These are phyloP conservation scores for Pogonomyrmex barbatus DNA, from an alignment of 1,140 invertebrate genomes.

Conservation along the genomic window DNA sequence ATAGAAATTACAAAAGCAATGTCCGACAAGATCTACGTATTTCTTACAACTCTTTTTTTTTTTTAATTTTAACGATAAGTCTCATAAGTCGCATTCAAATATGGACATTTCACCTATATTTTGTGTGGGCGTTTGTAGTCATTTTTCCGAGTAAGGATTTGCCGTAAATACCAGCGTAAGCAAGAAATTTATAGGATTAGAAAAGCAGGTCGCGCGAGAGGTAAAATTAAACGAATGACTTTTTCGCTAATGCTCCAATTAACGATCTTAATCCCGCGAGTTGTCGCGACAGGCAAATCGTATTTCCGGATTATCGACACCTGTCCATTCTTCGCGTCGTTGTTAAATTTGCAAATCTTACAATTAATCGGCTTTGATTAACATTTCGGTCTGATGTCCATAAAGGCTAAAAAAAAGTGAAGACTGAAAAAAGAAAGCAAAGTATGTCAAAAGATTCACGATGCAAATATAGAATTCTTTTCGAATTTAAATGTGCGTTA, in stretches of 20 bases:
- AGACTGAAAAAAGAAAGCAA: not conserved
- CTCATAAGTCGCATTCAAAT: slow-evolving; percentile 7
- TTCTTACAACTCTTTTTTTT: not conserved
- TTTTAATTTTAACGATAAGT: slow-evolving; percentile 11
- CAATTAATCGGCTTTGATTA: slow-evolving; percentile 14
- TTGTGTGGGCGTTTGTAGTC: not conserved
- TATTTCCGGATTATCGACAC: slow-evolving; percentile 48
- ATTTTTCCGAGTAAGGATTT: slow-evolving; percentile 26
- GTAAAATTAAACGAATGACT: slow-evolving; percentile 49
- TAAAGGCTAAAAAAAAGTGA: not conserved
- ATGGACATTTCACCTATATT: not conserved
- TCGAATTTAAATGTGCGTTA: not conserved
- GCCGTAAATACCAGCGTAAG: slow-evolving; percentile 9
- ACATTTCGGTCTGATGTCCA: not conserved
- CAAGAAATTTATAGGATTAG: slow-evolving; percentile 52
- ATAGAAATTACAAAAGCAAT: not conserved
- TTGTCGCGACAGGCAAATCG: slow-evolving; percentile 34
- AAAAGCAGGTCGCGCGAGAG: slow-evolving; percentile 51
- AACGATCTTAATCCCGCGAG: slow-evolving; percentile 45
- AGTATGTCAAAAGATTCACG: not conserved
- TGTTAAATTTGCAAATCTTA: slow-evolving; percentile 16
- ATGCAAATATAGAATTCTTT: not conserved
- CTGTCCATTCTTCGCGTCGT: not conserved
- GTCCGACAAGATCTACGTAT: not conserved
- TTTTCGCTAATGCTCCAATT: slow-evolving; percentile 56